Evolutionary conservation across 2,113 vertebrate species (phyloP).

Genomic region (Solea senegalensis): DNA sequence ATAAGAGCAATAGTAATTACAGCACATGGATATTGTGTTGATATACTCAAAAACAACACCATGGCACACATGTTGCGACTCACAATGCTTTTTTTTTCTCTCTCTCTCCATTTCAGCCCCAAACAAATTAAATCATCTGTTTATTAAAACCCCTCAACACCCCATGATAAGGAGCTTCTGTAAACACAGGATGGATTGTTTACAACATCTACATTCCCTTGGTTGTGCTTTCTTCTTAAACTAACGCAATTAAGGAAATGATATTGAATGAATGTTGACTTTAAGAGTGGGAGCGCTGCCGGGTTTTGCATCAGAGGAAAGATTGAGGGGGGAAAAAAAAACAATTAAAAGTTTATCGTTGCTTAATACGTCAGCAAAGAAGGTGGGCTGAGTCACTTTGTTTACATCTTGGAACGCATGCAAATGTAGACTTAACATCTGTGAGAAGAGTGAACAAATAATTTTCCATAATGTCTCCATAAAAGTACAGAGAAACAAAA

Average conservation of each 20-base stretch:
- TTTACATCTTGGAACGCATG: background rate
- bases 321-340: background rate
- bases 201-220: conserved; percentile 14
- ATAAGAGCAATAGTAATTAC: no score
- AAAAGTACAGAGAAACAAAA: background rate
- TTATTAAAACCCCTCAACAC: conserved; percentile 32
- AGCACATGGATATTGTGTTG: no score
- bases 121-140: conserved; percentile 17
- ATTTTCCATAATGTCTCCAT: background rate
- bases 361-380: background rate
- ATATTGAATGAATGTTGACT: conserved; percentile 41
- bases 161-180: conserved; percentile 32
- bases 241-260: conserved; percentile 49
- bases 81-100: background rate
- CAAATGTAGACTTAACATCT: background rate
- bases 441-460: background rate
- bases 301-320: conserved; percentile 13
- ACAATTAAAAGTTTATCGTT: background rate
- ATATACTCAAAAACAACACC: no score
- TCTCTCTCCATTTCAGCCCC: background rate
- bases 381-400: background rate
- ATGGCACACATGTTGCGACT: background rate
- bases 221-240: conserved; percentile 28
- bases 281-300: conserved; percentile 5
- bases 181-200: conserved; percentile 59